A percentile compares a stretch with the other conserved stretches of the same genome.
Conservation (phyloP, 2,888 invertebrate genomes). For the Hydriomena furcata region DNA sequence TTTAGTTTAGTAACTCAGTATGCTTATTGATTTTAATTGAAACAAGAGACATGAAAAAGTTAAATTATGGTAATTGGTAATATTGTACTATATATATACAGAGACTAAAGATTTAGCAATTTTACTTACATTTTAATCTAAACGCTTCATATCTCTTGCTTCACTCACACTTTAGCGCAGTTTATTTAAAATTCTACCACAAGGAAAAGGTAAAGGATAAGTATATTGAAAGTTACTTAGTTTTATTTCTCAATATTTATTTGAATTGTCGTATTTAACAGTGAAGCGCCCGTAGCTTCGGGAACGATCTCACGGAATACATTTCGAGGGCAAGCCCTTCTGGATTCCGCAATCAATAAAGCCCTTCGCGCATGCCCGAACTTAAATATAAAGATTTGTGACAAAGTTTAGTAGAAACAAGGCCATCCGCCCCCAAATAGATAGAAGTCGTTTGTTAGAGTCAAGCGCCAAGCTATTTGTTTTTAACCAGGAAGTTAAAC, state of each 20-base stretch:
- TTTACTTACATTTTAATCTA: too few species aligned
- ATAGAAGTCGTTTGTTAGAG: too few species aligned
- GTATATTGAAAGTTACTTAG: not conserved
- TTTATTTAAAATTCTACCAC: not conserved
- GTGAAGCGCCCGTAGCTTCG: not conserved
- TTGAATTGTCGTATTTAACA: not conserved
- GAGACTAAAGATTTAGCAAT: too few species aligned
- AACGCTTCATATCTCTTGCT: constrained; percentile 14
- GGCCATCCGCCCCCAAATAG: too few species aligned
- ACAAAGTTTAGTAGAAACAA: too few species aligned
- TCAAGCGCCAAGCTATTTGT: too few species aligned
- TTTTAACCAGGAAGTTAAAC: too few species aligned
- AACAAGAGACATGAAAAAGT: constrained; percentile 2
- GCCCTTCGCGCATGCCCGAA: not conserved
- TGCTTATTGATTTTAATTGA: too few species aligned
- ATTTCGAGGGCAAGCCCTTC: not conserved
- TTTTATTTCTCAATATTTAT: not conserved
- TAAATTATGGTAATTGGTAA: too few species aligned
- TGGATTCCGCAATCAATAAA: not conserved
- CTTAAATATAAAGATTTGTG: not conserved
- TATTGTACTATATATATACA: too few species aligned
- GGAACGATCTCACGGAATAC: not conserved
- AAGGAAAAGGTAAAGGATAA: not conserved
- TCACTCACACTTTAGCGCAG: not conserved
- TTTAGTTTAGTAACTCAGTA: not conserved